Evolutionary conservation across 1,140 invertebrate species (phyloP).

Genomic region (Drosophila pectinifera): DNA sequence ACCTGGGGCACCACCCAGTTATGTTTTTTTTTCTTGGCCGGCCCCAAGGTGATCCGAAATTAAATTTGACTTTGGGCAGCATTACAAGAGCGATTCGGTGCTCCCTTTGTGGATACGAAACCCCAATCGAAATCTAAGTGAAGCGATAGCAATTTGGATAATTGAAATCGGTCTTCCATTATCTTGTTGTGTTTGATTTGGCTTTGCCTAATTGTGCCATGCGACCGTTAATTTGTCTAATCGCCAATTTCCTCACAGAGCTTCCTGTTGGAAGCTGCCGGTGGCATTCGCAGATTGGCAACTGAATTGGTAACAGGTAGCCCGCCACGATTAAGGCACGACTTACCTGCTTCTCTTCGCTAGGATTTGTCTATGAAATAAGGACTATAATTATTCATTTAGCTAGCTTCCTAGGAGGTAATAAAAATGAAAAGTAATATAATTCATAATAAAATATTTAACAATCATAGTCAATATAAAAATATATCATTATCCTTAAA

Average conservation of each 20-base stretch:
- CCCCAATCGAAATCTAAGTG: constrained; percentile 49
- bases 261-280: constrained; percentile 52
- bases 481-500: too few species aligned
- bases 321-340: background rate
- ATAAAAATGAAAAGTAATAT: too few species aligned
- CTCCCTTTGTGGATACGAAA: constrained; percentile 29
- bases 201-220: constrained; percentile 67
- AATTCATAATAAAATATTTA: too few species aligned
- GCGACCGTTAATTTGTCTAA: constrained; percentile 66
- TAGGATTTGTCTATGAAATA: background rate
- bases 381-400: too few species aligned
- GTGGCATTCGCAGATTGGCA: constrained; percentile 1
- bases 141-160: constrained; percentile 53
- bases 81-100: constrained; percentile 53
- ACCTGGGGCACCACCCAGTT: constrained; percentile 18
- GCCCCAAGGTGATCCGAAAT: constrained; percentile 70
- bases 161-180: constrained; percentile 38
- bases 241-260: constrained; percentile 61
- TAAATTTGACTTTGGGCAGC: constrained; percentile 69
- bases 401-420: too few species aligned
- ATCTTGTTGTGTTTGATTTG: constrained; percentile 36
- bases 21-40: background rate
- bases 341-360: too few species aligned
- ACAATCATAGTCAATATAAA: too few species aligned
- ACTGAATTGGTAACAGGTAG: background rate